These are phyloP conservation scores for Calameuta filiformis DNA, from an alignment of 2,888 invertebrate genomes.

Conservation along the genomic window DNA sequence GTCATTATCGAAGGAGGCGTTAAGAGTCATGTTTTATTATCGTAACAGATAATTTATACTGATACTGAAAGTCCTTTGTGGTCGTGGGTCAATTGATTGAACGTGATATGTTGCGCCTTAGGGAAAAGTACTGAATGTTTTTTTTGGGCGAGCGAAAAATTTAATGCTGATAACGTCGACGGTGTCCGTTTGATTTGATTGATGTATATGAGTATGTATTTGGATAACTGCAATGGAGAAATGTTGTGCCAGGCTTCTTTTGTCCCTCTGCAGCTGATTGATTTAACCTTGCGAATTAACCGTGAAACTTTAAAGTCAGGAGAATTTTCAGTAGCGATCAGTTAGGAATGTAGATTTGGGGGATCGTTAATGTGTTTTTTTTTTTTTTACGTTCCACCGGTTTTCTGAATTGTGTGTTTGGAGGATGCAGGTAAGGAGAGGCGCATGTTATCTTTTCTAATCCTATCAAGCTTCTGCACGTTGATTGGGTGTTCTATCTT, in stretches of 20 bases:
- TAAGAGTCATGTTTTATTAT: not conserved
- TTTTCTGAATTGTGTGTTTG: not conserved
- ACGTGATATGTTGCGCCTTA: not conserved
- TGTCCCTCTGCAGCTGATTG: not conserved
- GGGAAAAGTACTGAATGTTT: slow-evolving; percentile 2
- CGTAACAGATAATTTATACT: slow-evolving; percentile 23
- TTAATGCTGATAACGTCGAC: not conserved
- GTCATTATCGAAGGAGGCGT: not conserved
- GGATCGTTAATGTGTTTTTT: not conserved
- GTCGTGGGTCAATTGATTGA: slow-evolving; percentile 5
- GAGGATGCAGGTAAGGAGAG: not conserved
- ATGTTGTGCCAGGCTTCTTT: not conserved
- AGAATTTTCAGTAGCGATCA: not conserved
- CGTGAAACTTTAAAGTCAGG: not conserved
- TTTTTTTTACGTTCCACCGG: not conserved
- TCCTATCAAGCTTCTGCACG: not conserved
- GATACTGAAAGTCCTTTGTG: slow-evolving; percentile 58
- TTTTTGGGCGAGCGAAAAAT: not conserved
- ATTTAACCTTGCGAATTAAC: not conserved
- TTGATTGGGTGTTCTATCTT: not conserved
- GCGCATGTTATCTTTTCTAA: not conserved
- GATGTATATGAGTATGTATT: not conserved
- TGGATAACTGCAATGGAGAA: not conserved
- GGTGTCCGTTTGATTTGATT: not conserved
- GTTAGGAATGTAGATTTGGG: not conserved